Percentiles rank a stretch among this genome's conserved stretches.
These are phyloP conservation scores for Parasteatoda tepidariorum DNA, from an alignment of 1,140 invertebrate genomes.

Conservation along the genomic window DNA sequence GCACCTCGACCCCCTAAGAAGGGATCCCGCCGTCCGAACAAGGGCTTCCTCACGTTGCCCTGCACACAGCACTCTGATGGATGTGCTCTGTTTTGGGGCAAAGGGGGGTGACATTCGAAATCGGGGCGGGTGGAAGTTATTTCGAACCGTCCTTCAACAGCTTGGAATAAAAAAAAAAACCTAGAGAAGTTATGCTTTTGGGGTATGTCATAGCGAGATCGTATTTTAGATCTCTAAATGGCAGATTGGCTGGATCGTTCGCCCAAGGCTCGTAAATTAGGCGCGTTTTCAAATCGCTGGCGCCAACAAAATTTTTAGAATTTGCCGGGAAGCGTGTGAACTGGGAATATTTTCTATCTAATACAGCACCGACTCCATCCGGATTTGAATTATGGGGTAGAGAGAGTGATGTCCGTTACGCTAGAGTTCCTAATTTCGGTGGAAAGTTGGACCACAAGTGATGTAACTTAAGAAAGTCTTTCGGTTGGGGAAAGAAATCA, in stretches of 20 bases:
- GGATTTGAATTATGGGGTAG: no score
- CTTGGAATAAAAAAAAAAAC: not conserved
- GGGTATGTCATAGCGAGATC: conserved; percentile 38
- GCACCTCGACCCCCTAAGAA: not conserved
- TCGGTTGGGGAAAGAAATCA: no score
- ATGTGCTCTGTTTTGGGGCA: not conserved
- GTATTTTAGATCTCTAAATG: conserved; percentile 52
- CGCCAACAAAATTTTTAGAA: conserved; percentile 19
- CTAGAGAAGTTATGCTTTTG: conserved; percentile 18
- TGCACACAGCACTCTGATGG: not conserved
- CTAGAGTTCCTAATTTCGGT: no score
- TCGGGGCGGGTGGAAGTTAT: not conserved
- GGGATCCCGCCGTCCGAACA: conserved; percentile 20
- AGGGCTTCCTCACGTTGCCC: conserved; percentile 34
- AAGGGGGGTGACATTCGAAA: not conserved
- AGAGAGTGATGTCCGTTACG: no score
- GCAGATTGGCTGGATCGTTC: conserved; percentile 8
- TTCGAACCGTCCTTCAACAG: not conserved
- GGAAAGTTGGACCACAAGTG: no score
- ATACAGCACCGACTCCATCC: not conserved
- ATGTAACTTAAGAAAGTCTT: no score
- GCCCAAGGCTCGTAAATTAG: conserved; percentile 34
- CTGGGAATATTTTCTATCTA: not conserved
- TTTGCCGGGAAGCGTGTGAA: conserved; percentile 20
- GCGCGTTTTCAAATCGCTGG: conserved; percentile 15